Evolutionary conservation across 2,113 vertebrate genomes (phyloP), one percentile per base, ranked within the genome.

Genomic region (Euleptes europaea): DNA sequence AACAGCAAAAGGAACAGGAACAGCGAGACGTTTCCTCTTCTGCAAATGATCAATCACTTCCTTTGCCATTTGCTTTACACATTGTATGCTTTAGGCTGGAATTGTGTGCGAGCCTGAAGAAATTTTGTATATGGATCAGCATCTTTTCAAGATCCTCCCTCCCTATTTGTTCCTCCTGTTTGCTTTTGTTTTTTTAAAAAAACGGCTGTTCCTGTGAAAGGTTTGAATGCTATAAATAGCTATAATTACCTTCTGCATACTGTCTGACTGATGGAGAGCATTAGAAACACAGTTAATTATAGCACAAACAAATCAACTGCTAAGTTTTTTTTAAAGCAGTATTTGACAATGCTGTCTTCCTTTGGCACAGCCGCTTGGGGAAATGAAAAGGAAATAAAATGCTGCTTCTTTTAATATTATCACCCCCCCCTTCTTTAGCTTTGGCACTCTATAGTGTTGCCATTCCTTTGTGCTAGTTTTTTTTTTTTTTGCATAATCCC

Each of bases 231-330:
- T 57, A 82, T 82, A 71, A 71, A 71, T 81, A 81, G 66, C 80
- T 81, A 17, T 81, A 54, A 81, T 81, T 81, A 33, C 47, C 67
- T 82, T 71, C 67, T 54, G 6, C 67, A 40, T 72, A 54, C 33
- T 40, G 33, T 51, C 67, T 82, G 80, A 71, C 66, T 51, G n/a
- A 71, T 54, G 21, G 80, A 26, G 35, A 82, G 47, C 67, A 57
- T 82, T 40, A 82, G 80, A 71, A 82, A 82, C 67, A 82, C 47
- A 72, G 35, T 82, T 82, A 82, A 82, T 72, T 82, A 71, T 72
- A 82, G 80, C 49, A 57, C 33, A 57, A 71, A 57, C 67, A 47
- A 49, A 67, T 69, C 42, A 82, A 71, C 21, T 12, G 19, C 33
- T 49, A n/a, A 11, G 17, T 33, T 17, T 3, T 33, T 79, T 51